These are phyloP conservation scores for Aricia artaxerxes DNA, from an alignment of 2,888 invertebrate species.

Conservation along the genomic window DNA sequence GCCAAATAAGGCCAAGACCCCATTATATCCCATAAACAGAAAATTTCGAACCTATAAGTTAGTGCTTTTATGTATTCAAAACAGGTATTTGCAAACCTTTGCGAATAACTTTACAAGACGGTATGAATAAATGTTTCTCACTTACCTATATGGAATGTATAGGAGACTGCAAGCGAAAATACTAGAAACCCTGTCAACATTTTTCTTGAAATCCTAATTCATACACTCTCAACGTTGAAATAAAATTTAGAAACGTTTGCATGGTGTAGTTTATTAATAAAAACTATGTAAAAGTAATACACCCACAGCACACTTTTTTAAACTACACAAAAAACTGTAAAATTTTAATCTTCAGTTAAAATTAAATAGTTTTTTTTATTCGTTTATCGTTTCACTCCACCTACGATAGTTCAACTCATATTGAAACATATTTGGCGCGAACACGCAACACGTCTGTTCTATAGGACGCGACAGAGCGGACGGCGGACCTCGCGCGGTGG, in stretches of 20 bases:
- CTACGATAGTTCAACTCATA: slow-evolving; percentile 49
- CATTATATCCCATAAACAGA: background rate
- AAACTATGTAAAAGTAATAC: slow-evolving; percentile 51
- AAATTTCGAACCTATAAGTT: background rate
- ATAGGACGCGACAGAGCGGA: slow-evolving; percentile 53
- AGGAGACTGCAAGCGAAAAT: slow-evolving; percentile 58
- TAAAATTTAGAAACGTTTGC: slow-evolving; percentile 66
- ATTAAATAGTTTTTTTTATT: slow-evolving; percentile 52
- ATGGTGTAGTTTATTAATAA: slow-evolving; percentile 59
- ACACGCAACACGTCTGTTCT: slow-evolving; percentile 50
- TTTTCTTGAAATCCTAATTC: slow-evolving; percentile 61
- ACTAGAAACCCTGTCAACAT: slow-evolving; percentile 71
- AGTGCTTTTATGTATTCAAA: background rate
- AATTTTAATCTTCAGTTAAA: slow-evolving; percentile 52
- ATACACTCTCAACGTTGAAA: slow-evolving; percentile 58
- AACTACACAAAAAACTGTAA: slow-evolving; percentile 56
- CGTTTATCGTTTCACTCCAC: slow-evolving; percentile 43
- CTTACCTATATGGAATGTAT: slow-evolving; percentile 65
- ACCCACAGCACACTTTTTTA: slow-evolving; percentile 52
- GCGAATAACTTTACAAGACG: slow-evolving; percentile 11
- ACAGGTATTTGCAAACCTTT: slow-evolving; percentile 14
- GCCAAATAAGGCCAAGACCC: background rate
- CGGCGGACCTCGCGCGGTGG: slow-evolving; percentile 36
- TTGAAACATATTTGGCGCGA: slow-evolving; percentile 56
- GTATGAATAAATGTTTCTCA: slow-evolving; percentile 37